Evolutionary conservation across 2,888 invertebrate genomes (phyloP), one percentile per base, ranked within the genome.

Genomic region (Griposia aprilina): DNA sequence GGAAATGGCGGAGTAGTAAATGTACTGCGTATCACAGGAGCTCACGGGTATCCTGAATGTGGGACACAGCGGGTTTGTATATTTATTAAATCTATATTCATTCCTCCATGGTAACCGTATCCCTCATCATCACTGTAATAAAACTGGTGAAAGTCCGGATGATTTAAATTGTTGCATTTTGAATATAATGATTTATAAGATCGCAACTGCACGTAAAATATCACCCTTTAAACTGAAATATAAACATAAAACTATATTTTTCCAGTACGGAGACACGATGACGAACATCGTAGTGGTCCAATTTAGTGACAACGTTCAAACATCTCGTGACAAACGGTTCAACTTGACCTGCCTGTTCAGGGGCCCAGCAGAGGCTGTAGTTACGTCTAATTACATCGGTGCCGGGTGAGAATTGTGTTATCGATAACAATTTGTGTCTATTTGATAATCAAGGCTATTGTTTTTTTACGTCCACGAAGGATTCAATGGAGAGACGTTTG

Each of bases 211-310:
- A 45, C 10, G 45, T 5, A 15, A 36, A 63, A 76, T 45, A n/a
- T n/a, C 6, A 77, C n/a, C 23, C 11, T 50, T 20, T 2, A 7
- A 17, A 11, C 15, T 52, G 13, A 11, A 57, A 57, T 7, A 36
- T 62, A 48, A 26, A 48, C n/a, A 26, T 26, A 17, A 17, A 26
- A 1, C 6, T 23, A 11, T 75, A 11, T 10, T 67, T 78, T 82
- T 93, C n/a, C 94, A 98, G 98, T 99, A 98, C 90, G 99, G 98
- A 8, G 99, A 99, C 91, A 98, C 99, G 8, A 98, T 99, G 98
- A 99, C 99, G 80, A 99, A 99, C 92, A 99, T 99, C 85, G 98
- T 99, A 10, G 99, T 99, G 36, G 99, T 99, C 0, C 99, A 99
- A 93, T 99, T 99, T 96, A 99, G 99, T 88, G 99, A 99, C 94